A percentile compares a stretch with the other conserved stretches of the same genome.
phyloP scores from a whole-genome alignment of 2,797 vertebrate species.

The Pelodytes ibericus region DNA sequence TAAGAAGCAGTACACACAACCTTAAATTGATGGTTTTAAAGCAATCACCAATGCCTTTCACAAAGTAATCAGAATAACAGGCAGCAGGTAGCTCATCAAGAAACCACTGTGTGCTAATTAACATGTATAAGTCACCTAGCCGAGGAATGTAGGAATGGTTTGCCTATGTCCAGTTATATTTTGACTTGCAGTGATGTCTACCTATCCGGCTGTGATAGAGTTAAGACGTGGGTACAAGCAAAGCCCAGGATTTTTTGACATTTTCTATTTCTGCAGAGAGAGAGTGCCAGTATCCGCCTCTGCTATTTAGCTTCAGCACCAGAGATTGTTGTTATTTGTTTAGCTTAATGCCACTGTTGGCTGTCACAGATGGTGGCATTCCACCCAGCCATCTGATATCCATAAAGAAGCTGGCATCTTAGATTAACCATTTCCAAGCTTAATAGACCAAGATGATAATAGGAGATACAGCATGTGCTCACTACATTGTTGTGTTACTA shows the following conservation, averaged over 20 bases:
- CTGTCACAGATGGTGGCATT: conserved; percentile 56
- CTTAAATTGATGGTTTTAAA: too few relatives aligned
- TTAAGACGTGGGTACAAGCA: conserved; percentile 46
- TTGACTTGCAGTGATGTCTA: conserved; percentile 1
- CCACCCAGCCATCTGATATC: conserved; percentile 53
- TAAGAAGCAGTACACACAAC: too few relatives aligned
- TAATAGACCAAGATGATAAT: neutral
- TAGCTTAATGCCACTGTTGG: conserved; percentile 57
- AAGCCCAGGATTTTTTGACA: conserved; percentile 52
- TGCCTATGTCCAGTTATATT: neutral
- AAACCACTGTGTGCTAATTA: too few relatives aligned
- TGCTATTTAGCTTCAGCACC: conserved; percentile 54
- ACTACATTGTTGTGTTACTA: neutral
- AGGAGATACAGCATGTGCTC: neutral
- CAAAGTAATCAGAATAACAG: too few relatives aligned
- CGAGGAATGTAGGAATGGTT: too few relatives aligned
- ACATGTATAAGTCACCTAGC: too few relatives aligned
- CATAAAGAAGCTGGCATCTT: conserved; percentile 39
- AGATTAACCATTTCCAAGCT: conserved; percentile 37
- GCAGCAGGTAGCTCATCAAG: too few relatives aligned
- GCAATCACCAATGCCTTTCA: too few relatives aligned
- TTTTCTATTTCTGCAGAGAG: conserved; percentile 51
- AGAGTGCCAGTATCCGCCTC: conserved; percentile 51
- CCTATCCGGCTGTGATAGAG: conserved; percentile 13
- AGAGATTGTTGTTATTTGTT: conserved; percentile 57